A percentile compares a stretch with the other conserved stretches of the same genome.
phyloP scores from a whole-genome alignment of 2,888 invertebrate species.

The Rhamphomyia laevipes region DNA sequence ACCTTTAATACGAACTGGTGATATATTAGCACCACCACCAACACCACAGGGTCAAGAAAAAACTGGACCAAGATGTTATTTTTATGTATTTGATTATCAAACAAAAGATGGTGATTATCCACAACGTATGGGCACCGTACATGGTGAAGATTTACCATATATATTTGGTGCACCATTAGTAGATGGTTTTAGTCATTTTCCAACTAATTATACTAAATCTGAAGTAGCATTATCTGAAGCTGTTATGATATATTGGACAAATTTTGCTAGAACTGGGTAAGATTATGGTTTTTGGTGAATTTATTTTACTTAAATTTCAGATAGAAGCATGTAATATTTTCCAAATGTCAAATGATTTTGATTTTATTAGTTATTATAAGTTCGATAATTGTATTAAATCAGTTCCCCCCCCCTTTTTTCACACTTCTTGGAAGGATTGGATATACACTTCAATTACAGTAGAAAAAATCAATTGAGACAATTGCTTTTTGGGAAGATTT shows the following conservation, averaged over 20 bases:
- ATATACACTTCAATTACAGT: too few species aligned
- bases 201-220: constrained; percentile 76
- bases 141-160: constrained; percentile 84
- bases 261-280: constrained; percentile 83
- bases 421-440: too few species aligned
- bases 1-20: constrained; percentile 76
- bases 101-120: constrained; percentile 82
- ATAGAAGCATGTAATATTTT: too few species aligned
- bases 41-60: constrained; percentile 41
- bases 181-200: constrained; percentile 68
- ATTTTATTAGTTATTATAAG: too few species aligned
- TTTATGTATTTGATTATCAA: constrained; percentile 88
- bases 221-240: constrained; percentile 78
- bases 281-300: constrained; percentile 28
- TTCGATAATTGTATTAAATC: too few species aligned
- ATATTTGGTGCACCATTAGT: constrained; percentile 84
- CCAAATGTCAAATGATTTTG: too few species aligned
- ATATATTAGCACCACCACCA: constrained; percentile 59
- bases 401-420: too few species aligned
- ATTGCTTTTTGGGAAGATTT: too few species aligned
- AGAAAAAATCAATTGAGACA: too few species aligned
- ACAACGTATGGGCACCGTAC: constrained; percentile 84
- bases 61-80: constrained; percentile 68
- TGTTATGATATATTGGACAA: constrained; percentile 77
- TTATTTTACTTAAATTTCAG: too few species aligned